Evolutionary conservation across 2,797 vertebrate species (phyloP).

Genomic region (Darevskia nairensis): DNA sequence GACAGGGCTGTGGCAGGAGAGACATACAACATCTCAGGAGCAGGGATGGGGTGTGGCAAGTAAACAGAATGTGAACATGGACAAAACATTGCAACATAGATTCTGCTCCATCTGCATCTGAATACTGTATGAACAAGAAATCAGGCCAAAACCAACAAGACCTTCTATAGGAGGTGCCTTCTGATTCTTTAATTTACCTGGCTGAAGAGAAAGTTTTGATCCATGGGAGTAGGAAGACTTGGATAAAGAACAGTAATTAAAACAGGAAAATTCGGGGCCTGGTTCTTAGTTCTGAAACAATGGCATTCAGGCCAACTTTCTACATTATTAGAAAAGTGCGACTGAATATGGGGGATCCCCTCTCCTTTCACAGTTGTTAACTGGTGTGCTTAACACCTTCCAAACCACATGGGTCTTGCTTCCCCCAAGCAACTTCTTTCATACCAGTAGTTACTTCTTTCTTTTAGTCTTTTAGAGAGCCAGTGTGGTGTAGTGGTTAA

Average conservation of each 20-base stretch:
- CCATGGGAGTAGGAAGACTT: background rate
- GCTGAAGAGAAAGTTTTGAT: background rate
- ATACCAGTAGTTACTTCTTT: too few relatives aligned
- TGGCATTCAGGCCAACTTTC: background rate
- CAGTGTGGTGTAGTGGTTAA: too few relatives aligned
- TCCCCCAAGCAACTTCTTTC: background rate
- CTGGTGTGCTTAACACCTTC: background rate
- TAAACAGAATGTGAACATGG: background rate
- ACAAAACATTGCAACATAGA: too few relatives aligned
- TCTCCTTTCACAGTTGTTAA: too few relatives aligned
- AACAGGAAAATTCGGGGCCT: background rate
- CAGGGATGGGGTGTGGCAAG: background rate
- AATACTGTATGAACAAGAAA: background rate
- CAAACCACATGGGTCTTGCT: background rate
- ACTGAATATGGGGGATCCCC: background rate
- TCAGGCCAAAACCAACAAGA: background rate
- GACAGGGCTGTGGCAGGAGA: too few relatives aligned
- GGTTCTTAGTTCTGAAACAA: background rate
- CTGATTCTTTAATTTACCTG: background rate
- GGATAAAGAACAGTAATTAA: background rate
- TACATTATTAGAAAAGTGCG: background rate
- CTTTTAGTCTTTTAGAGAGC: too few relatives aligned
- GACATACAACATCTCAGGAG: background rate
- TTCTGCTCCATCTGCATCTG: background rate
- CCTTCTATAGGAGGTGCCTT: background rate